These are phyloP conservation scores for Pocillopora verrucosa DNA, from an alignment of 64 coral and sea anemone species.

Conservation along the genomic window DNA sequence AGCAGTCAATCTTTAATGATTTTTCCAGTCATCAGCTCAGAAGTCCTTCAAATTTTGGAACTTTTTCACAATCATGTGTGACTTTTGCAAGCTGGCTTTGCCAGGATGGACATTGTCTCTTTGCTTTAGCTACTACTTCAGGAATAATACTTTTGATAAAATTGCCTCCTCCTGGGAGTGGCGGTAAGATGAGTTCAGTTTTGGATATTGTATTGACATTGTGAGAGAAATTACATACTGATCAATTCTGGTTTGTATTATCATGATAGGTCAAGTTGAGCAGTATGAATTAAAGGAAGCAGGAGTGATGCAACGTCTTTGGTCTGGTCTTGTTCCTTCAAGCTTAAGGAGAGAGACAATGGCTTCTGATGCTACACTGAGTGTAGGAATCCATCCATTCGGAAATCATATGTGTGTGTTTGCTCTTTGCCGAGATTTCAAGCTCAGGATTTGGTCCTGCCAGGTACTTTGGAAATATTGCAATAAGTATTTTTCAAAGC, in stretches of 20 bases:
- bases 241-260: not conserved
- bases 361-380: constrained; percentile 66
- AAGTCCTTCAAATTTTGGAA: constrained; percentile 83
- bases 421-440: constrained; percentile 86
- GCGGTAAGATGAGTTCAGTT: constrained; percentile 28
- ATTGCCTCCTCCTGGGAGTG: constrained; percentile 52
- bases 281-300: constrained; percentile 93
- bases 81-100: constrained; percentile 88
- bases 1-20: constrained; percentile 83
- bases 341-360: constrained; percentile 72
- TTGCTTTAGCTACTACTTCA: constrained; percentile 72
- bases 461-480: constrained; percentile 47
- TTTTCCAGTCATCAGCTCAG: constrained; percentile 43
- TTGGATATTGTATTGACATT: too few species aligned
- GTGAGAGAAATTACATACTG: too few species aligned
- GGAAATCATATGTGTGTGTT: constrained; percentile 92
- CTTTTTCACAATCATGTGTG: constrained; percentile 69
- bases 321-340: constrained; percentile 94
- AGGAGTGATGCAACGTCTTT: constrained; percentile 89
- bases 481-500: not conserved
- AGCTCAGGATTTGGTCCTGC: constrained; percentile 93
- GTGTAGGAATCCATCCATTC: constrained; percentile 68
- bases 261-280: constrained; percentile 79
- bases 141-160: constrained; percentile 86
- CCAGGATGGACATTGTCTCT: constrained; percentile 92